These are phyloP conservation scores for Brachionus koreanus DNA, from an alignment of 1,140 invertebrate species.

Conservation along the genomic window DNA sequence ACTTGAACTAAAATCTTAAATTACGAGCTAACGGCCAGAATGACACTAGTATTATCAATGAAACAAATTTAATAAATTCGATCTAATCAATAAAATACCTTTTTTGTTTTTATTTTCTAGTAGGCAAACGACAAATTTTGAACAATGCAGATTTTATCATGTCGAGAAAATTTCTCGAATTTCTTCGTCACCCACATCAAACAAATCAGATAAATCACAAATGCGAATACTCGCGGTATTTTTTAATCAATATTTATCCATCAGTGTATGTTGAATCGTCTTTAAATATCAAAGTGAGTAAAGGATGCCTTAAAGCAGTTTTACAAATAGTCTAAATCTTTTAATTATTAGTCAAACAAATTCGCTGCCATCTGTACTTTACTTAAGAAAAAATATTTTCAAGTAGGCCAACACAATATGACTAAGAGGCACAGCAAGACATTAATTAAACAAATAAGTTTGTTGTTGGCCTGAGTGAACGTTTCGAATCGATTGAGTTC, in stretches of 20 bases:
- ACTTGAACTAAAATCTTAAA: neutral
- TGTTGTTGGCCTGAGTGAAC: neutral
- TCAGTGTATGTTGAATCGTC: neutral
- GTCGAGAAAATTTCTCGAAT: neutral
- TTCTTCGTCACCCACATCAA: constrained; percentile 3
- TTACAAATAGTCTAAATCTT: neutral
- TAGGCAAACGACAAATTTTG: neutral
- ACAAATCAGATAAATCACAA: constrained; percentile 8
- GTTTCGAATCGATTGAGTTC: neutral
- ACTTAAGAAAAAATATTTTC: constrained; percentile 21
- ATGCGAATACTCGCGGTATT: neutral
- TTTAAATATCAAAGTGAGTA: neutral
- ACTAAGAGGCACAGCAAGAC: constrained; percentile 27
- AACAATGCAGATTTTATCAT: constrained; percentile 3
- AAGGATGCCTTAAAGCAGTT: constrained; percentile 10
- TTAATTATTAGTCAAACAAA: constrained; percentile 40
- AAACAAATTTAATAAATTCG: neutral
- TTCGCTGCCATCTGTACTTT: constrained; percentile 14
- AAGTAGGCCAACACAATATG: constrained; percentile 14
- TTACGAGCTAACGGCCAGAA: neutral
- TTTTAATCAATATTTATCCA: neutral
- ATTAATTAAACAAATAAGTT: constrained; percentile 36
- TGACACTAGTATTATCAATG: neutral
- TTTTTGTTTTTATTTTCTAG: neutral
- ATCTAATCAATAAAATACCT: neutral